phyloP scores from a whole-genome alignment of 1,140 invertebrate genomes.

The Brachionus sp. region DNA sequence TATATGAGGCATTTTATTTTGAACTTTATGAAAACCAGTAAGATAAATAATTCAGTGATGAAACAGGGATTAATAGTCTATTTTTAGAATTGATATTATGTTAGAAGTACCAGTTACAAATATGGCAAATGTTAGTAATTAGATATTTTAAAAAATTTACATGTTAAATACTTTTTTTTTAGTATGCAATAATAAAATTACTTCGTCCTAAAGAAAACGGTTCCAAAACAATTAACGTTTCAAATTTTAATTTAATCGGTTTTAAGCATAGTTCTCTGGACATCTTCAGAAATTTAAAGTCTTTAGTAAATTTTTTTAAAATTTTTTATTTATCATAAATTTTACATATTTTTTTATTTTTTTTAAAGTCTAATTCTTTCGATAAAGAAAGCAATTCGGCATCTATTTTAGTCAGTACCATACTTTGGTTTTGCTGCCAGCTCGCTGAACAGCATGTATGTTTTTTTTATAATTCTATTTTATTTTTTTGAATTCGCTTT shows the following conservation, averaged over 20 bases:
- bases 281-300: background rate
- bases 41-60: background rate
- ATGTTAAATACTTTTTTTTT: background rate
- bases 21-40: conserved; percentile 38
- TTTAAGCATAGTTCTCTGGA: background rate
- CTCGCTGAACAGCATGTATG: conserved; percentile 20
- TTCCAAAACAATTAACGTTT: background rate
- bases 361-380: background rate
- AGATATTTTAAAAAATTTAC: background rate
- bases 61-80: background rate
- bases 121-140: background rate
- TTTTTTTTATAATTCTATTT: background rate
- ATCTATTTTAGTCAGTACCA: background rate
- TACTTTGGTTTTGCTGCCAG: conserved; percentile 19
- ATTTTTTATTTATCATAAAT: background rate
- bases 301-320: background rate
- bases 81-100: conserved; percentile 19
- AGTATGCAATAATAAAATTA: conserved; percentile 25
- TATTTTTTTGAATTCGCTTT: background rate
- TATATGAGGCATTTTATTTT: conserved; percentile 28
- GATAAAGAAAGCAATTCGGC: background rate
- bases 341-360: background rate
- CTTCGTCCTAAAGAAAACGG: background rate
- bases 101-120: background rate
- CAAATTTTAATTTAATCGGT: background rate